A percentile compares a stretch with the other conserved stretches of the same genome.
Conservation (phyloP, 2,888 invertebrate species). For the Ochlodes sylvanus region DNA sequence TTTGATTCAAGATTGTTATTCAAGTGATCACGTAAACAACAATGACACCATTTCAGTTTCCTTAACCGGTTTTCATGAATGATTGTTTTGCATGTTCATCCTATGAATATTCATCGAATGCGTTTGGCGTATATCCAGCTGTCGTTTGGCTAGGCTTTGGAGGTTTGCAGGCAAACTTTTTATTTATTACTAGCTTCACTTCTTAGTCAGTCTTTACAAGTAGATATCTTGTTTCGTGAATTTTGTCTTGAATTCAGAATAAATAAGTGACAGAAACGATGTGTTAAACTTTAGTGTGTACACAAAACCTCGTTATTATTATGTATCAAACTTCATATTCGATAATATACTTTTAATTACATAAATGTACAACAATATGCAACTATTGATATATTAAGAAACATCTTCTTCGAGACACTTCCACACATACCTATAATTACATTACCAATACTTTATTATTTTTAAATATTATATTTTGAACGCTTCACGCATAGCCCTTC, state of each 20-base stretch:
- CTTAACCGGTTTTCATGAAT: constrained; percentile 18
- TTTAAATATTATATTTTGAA: too few species aligned
- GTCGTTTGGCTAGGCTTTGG: constrained; percentile 18
- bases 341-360: too few species aligned
- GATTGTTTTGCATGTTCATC: constrained; percentile 31
- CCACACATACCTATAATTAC: too few species aligned
- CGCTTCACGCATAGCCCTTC: too few species aligned
- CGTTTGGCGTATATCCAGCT: constrained; percentile 23
- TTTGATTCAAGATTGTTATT: too few species aligned
- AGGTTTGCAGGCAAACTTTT: constrained; percentile 22
- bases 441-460: too few species aligned
- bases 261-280: too few species aligned
- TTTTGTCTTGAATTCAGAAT: neutral
- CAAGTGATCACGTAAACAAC: neutral
- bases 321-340: too few species aligned
- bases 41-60: constrained; percentile 4
- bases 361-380: constrained; percentile 16
- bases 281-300: too few species aligned
- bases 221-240: neutral
- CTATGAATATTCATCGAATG: constrained; percentile 28
- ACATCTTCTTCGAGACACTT: too few species aligned
- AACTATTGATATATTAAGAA: too few species aligned
- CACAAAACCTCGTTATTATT: too few species aligned
- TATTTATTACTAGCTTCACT: constrained; percentile 16
- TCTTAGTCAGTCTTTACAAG: constrained; percentile 1